These are phyloP conservation scores for Cyprinodon variegatus DNA, from an alignment of 2,113 vertebrate species.

Conservation along the genomic window DNA sequence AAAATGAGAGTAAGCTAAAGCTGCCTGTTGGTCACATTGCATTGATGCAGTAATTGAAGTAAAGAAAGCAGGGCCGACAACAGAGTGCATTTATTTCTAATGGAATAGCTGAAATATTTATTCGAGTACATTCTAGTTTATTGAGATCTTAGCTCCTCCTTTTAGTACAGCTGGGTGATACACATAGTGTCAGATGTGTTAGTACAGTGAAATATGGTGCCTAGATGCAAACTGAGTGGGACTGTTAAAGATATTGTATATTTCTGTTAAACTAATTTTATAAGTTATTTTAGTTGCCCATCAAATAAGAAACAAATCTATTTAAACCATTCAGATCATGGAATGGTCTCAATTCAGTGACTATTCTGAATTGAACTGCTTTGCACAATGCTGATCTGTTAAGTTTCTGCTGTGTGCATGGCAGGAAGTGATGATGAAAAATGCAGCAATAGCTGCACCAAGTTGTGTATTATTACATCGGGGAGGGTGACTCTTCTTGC, in stretches of 20 bases:
- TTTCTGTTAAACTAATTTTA: background rate
- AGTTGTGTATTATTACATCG: background rate
- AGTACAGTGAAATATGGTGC: background rate
- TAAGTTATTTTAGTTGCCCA: background rate
- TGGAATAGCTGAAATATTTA: too few species aligned
- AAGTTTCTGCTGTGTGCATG: background rate
- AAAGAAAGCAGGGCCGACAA: too few species aligned
- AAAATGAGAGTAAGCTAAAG: too few species aligned
- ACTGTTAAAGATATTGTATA: background rate
- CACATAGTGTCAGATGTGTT: background rate
- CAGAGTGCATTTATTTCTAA: too few species aligned
- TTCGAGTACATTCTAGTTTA: too few species aligned
- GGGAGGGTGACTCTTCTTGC: background rate
- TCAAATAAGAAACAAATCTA: too few species aligned
- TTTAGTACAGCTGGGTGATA: too few species aligned
- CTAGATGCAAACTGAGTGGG: background rate
- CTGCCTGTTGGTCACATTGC: too few species aligned
- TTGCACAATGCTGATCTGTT: background rate
- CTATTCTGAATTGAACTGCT: too few species aligned
- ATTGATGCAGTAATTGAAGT: too few species aligned
- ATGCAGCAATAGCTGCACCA: background rate
- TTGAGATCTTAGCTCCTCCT: background rate
- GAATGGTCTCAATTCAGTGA: too few species aligned
- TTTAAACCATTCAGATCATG: too few species aligned
- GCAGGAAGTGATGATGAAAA: conserved; percentile 1